Evolutionary conservation across 2,797 vertebrate species (phyloP).

Genomic region (Gorsachius magnificus): DNA sequence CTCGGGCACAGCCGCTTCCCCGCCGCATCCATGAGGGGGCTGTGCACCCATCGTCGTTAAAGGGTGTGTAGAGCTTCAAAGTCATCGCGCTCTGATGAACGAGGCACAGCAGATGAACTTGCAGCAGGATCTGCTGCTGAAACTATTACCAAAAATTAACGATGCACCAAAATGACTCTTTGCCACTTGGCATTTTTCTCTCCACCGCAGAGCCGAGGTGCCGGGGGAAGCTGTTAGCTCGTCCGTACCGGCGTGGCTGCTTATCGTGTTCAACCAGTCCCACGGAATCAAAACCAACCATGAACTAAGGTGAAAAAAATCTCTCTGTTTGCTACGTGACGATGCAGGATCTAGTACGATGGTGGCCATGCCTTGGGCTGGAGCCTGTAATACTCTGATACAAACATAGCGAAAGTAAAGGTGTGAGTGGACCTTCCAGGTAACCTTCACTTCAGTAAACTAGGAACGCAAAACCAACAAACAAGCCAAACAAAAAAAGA

Average conservation of each 20-base stretch:
- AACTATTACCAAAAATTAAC: neutral
- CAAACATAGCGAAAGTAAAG: neutral
- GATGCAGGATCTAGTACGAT: neutral
- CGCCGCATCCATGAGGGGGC: neutral
- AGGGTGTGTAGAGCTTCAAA: accelerated
- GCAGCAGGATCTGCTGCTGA: neutral
- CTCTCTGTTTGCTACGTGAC: neutral
- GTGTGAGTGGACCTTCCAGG: neutral
- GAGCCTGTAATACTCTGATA: neutral
- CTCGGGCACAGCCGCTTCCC: neutral
- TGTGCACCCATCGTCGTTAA: neutral
- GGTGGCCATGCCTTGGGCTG: neutral
- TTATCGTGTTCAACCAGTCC: accelerated
- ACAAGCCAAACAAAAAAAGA: neutral
- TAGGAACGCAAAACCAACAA: neutral
- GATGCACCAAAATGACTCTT: neutral
- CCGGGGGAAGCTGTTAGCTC: neutral
- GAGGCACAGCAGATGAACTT: neutral
- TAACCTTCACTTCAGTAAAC: neutral
- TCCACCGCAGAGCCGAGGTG: neutral
- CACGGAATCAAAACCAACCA: accelerated
- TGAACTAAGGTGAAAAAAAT: neutral
- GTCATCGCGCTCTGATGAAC: accelerated
- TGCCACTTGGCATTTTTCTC: too few species aligned
- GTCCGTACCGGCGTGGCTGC: accelerated